These are phyloP conservation scores for Caenorhabditis drosophilae DNA, from an alignment of 2,888 invertebrate genomes.

Conservation along the genomic window DNA sequence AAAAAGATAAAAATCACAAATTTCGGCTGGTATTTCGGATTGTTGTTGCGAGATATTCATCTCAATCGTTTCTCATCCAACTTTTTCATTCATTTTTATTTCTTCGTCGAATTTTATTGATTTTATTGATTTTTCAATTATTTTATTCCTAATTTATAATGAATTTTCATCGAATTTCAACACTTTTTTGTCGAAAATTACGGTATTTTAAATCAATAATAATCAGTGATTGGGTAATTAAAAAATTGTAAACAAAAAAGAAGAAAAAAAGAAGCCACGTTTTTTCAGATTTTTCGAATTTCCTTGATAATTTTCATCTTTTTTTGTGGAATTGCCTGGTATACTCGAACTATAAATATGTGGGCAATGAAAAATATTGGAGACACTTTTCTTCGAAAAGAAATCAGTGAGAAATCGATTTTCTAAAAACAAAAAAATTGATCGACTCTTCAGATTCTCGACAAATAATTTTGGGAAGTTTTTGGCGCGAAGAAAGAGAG, in stretches of 20 bases:
- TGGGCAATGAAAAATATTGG: conserved; percentile 68
- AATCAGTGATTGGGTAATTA: conserved; percentile 33
- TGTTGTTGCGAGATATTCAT: too few species aligned
- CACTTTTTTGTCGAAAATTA: conserved; percentile 16
- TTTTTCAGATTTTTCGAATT: conserved; percentile 45
- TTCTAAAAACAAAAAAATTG: background rate
- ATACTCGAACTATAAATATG: conserved; percentile 65
- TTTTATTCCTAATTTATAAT: too few species aligned
- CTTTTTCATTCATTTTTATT: too few species aligned
- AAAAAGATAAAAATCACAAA: too few species aligned
- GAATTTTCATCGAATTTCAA: conserved; percentile 24
- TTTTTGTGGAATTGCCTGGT: conserved; percentile 54
- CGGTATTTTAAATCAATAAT: conserved; percentile 23
- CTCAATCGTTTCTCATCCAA: too few species aligned
- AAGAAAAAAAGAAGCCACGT: too few species aligned
- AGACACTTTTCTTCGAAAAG: conserved; percentile 60
- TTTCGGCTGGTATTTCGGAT: too few species aligned
- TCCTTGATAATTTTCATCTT: conserved; percentile 48
- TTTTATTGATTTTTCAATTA: too few species aligned
- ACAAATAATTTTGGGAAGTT: conserved; percentile 65
- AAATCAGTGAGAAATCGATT: conserved; percentile 39
- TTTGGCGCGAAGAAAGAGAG: conserved; percentile 57
- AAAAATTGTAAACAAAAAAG: too few species aligned
- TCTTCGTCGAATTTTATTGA: too few species aligned
- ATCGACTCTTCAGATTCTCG: conserved; percentile 33